Base-by-base conservation (phyloP, 2,888 invertebrate genomes). In the Rhodophaea formosa region DNA sequence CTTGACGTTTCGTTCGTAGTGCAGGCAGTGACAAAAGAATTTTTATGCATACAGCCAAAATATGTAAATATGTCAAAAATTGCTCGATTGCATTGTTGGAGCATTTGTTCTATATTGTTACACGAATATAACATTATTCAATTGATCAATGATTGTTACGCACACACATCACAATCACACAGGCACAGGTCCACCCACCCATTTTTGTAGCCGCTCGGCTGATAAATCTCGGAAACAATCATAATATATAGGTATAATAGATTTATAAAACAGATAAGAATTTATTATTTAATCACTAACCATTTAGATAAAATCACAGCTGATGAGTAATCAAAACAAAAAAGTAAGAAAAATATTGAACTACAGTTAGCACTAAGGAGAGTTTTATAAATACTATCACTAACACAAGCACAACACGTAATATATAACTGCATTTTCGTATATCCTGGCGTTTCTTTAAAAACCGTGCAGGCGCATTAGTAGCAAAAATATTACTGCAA, bases 401-500 rank as follows among this genome's bases (percentile, higher is more conserved):
- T 66, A 73, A 76, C 72, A 73, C 72, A 75, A 73, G 75, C 72
- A 73, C 72, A 75, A 79, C 76, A 80, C 71, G 67, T 82, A 73
- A 56, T 70, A 72, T 51, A 35, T 12, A 76, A 81, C 84, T 82
- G 86, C 90, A 89, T 88, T 86, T 86, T 88, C 72, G 76, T 76
- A 57, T 74, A 82, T 86, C 81, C 84, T 82, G 75, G 68, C 69
- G 69, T 79, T 80, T 79, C 78, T 80, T 80, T 79, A 81, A 71
- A 70, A 85, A 69, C 77, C 86, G 88, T 89, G 84, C 80, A 81
- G 77, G 84, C 88, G 88, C 89, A 88, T 86, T 89, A 86, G 86
- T 82, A 77, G 88, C 84, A 77, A 85, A 89, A 89, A 84, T 88
- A 86, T 84, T 81, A 90, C 90, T 91, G 90, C 90, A 91, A 90